Percentiles rank a stretch among this genome's conserved stretches.
These are phyloP conservation scores for Heliconius cydno DNA, from an alignment of 2,888 invertebrate species.

Conservation along the genomic window DNA sequence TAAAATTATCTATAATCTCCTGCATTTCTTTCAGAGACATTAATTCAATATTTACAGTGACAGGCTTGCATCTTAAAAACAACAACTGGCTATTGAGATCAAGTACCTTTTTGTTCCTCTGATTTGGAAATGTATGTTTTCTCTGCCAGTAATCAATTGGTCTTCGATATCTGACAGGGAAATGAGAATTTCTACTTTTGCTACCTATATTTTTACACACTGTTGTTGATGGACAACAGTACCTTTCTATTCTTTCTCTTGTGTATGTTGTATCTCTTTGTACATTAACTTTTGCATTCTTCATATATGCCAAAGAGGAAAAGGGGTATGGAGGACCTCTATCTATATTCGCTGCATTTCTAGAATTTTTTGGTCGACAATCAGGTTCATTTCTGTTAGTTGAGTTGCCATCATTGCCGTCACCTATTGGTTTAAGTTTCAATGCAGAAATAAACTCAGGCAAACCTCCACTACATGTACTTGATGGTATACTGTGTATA, in stretches of 20 bases:
- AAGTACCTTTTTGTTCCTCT: conserved; percentile 72
- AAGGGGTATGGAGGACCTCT: conserved; percentile 78
- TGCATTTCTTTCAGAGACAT: conserved; percentile 74
- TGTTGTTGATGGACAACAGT: conserved; percentile 66
- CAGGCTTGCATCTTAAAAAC: conserved; percentile 77
- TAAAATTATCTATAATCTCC: conserved; percentile 68
- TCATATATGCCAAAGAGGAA: conserved; percentile 76
- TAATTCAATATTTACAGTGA: conserved; percentile 73
- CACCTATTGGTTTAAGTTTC: conserved; percentile 62
- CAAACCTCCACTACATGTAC: conserved; percentile 61
- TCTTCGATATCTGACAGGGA: conserved; percentile 72
- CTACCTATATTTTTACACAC: conserved; percentile 67
- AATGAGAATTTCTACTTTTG: conserved; percentile 71
- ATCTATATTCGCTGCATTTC: conserved; percentile 68
- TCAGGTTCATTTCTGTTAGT: conserved; percentile 53
- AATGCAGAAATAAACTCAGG: conserved; percentile 73
- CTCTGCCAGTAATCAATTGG: conserved; percentile 79
- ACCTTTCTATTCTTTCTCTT: conserved; percentile 74
- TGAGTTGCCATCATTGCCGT: conserved; percentile 48
- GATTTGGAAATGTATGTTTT: conserved; percentile 70
- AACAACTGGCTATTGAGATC: conserved; percentile 78
- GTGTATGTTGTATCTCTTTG: conserved; percentile 67
- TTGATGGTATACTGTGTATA: conserved; percentile 50
- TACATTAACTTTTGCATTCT: conserved; percentile 64
- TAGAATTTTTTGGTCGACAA: conserved; percentile 61